A percentile compares a stretch with the other conserved stretches of the same genome.
These are phyloP conservation scores for Rhabdophis nuchalis DNA, from an alignment of 2,797 vertebrate species.

Conservation along the genomic window DNA sequence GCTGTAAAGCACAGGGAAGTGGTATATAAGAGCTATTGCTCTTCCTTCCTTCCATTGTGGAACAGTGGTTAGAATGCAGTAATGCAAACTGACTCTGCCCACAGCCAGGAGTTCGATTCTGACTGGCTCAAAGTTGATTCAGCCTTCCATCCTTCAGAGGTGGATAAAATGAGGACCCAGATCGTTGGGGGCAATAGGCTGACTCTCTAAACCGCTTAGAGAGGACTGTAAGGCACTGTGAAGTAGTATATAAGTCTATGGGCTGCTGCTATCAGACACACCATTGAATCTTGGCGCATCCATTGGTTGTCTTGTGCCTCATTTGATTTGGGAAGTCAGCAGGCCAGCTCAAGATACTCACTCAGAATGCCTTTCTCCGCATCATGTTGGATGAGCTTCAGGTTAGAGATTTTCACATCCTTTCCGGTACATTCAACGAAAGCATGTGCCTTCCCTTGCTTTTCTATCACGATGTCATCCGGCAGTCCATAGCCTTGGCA, in stretches of 20 bases:
- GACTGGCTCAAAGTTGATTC: neutral
- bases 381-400: slow-evolving; percentile 91
- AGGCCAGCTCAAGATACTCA: slow-evolving; percentile 70
- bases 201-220: neutral
- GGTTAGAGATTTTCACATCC: slow-evolving; percentile 79
- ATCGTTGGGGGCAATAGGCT: neutral
- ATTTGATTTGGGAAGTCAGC: neutral
- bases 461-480: slow-evolving; percentile 92
- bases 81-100: neutral
- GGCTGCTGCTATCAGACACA: neutral
- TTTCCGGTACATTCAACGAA: slow-evolving; percentile 86
- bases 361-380: slow-evolving; percentile 91
- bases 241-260: neutral
- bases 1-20: too few relatives aligned
- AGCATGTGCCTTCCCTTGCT: slow-evolving; percentile 82
- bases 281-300: neutral
- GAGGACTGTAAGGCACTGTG: neutral
- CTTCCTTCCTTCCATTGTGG: too few relatives aligned
- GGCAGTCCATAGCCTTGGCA: slow-evolving; percentile 85
- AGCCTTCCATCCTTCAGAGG: neutral
- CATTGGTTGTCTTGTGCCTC: too few relatives aligned
- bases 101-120: neutral
- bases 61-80: neutral
- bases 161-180: neutral
- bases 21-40: too few relatives aligned